Evolutionary conservation across 2,113 vertebrate genomes (phyloP), one percentile per base, ranked within the genome.

Genomic region (Chamaetylas fuelleborni): DNA sequence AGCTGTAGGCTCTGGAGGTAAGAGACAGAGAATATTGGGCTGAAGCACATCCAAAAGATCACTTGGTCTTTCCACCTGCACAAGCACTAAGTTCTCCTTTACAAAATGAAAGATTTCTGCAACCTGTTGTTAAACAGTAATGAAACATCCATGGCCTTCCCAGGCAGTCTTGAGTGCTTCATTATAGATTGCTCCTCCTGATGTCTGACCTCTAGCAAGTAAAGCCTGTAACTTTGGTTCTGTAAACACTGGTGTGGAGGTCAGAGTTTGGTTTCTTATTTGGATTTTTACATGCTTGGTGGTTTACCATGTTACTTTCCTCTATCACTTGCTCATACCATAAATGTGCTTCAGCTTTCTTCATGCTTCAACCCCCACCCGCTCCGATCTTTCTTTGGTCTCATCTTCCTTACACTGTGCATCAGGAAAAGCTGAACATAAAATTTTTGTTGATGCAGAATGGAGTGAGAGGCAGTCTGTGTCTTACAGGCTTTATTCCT

Each of bases 401-500:
- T 76, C 28, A 4, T 69, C 58, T 81, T 84, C 34, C 43, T 87
- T 50, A 36, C 2, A 5, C 28, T 31, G 40, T 28, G 10, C 2
- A 12, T 82, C 36, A 50, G 2, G 3, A 18, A 51, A 72, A 86
- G 50, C 25, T 11, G n/a, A 40, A 34, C 38, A 10, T 45, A 31
- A 57, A 14, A 17, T 42, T 74, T 81, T 61, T 64, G 4, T 28
- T 61, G 71, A 54, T 90, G 67, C 47, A 42, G 62, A 42, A 29
- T 38, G 47, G 45, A 40, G 23, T 77, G 85, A 86, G 90, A 66
- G 82, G 82, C 81, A 69, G 6, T 61, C 47, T 66, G 45, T 61
- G 80, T 65, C 94, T 94, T 73, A 82, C 50, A 73, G 70, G 50
- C 33, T 90, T 94, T 61, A 38, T 51, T 95, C 92, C 48, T 91